A percentile compares a stretch with the other conserved stretches of the same genome.
These are phyloP conservation scores for Hippocampus zosterae DNA, from an alignment of 2,113 vertebrate species.

Conservation along the genomic window DNA sequence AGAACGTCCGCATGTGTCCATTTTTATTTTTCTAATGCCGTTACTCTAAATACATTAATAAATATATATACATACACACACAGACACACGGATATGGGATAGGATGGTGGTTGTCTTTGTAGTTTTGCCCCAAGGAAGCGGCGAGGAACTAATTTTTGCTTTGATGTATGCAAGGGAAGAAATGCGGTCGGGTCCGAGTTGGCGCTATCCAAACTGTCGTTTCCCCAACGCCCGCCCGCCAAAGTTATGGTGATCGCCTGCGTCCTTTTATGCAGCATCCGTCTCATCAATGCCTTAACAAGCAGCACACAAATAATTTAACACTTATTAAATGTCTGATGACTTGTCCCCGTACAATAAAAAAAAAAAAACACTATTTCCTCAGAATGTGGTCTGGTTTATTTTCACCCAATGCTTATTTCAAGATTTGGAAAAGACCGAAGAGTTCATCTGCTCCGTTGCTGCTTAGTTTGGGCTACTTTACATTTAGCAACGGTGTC, in stretches of 20 bases:
- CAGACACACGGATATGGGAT: not conserved
- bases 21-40: constrained; percentile 63
- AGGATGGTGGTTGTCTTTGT: not conserved
- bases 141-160: not conserved
- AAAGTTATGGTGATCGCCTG: constrained; percentile 9
- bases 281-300: constrained; percentile 76
- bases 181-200: not conserved
- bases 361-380: not conserved
- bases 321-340: not conserved
- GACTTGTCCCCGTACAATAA: not conserved
- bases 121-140: not conserved
- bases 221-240: not conserved
- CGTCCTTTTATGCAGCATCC: constrained; percentile 68
- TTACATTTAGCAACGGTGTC: too few relatives aligned
- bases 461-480: too few relatives aligned
- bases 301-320: constrained; percentile 5
- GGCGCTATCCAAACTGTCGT: not conserved
- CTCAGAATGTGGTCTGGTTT: not conserved
- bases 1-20: constrained; percentile 55
- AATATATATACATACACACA: constrained; percentile 23
- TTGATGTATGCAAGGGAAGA: not conserved
- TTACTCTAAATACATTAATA: constrained; percentile 53
- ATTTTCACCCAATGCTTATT: not conserved
- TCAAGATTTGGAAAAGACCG: too few relatives aligned
- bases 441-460: too few relatives aligned